Conservation (phyloP, 2,797 vertebrate genomes). For the Buceros bicornis region DNA sequence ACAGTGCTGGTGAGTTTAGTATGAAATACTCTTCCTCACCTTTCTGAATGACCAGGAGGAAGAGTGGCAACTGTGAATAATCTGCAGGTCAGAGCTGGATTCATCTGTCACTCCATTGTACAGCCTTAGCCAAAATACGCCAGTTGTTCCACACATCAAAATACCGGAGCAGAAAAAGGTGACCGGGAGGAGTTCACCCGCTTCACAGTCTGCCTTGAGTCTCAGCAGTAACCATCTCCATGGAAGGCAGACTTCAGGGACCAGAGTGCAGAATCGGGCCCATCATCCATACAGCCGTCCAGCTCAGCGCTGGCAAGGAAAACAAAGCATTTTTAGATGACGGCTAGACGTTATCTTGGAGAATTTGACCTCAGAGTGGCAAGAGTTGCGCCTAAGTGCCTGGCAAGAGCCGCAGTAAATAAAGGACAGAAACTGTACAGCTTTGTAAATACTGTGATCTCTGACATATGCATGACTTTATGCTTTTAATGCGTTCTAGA, state of each 20-base stretch:
- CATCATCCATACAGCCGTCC: neutral
- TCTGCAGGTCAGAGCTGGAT: conserved; percentile 33
- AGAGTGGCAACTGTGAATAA: conserved; percentile 21
- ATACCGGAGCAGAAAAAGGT: neutral
- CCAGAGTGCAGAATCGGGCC: neutral
- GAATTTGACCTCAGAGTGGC: neutral
- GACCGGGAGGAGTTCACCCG: neutral
- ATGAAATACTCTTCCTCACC: neutral
- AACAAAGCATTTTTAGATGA: neutral
- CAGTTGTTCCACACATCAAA: neutral
- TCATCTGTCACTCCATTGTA: neutral
- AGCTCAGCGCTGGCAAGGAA: neutral
- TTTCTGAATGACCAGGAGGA: neutral
- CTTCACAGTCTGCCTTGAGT: neutral
- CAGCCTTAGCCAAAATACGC: neutral
- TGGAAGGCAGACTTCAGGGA: neutral
- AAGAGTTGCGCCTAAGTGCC: neutral
- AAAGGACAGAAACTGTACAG: conserved; percentile 57
- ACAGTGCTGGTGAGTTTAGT: neutral
- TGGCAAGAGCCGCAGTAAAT: conserved; percentile 18
- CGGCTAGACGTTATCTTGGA: neutral
- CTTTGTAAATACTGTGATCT: conserved; percentile 66
- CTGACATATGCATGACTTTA: conserved; percentile 58
- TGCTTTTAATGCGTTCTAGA: conserved; percentile 54
- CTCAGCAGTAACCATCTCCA: neutral